Percentiles rank a stretch among this genome's conserved stretches.
Evolutionary conservation across 2,113 vertebrate species (phyloP).

Genomic region (Ophiodon elongatus): DNA sequence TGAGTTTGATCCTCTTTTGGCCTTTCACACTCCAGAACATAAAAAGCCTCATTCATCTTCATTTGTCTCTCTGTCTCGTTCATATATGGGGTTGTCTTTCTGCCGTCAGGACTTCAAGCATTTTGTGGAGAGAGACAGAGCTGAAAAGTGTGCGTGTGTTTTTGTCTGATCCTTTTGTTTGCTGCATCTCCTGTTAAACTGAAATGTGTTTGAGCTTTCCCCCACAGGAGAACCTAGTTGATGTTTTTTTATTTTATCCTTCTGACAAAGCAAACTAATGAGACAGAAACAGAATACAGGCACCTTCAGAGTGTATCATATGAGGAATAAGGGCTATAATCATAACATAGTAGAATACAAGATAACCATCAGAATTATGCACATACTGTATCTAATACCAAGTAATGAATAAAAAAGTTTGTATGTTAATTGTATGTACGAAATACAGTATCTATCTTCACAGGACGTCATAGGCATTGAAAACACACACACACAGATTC

Average conservation of each 20-base stretch:
- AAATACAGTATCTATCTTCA: neutral
- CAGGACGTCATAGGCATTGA: neutral
- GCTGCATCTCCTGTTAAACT: neutral
- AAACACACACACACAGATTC: slow-evolving; percentile 6
- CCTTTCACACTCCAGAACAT: slow-evolving; percentile 13
- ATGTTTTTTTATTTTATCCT: slow-evolving; percentile 40
- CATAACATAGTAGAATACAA: neutral
- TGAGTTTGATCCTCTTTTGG: slow-evolving; percentile 22
- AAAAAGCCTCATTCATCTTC: slow-evolving; percentile 31
- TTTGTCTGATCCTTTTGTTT: slow-evolving; percentile 3
- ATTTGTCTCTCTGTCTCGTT: slow-evolving; percentile 23
- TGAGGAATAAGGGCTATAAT: neutral
- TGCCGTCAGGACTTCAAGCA: slow-evolving; percentile 12
- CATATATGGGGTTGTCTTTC: slow-evolving; percentile 15
- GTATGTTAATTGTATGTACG: neutral
- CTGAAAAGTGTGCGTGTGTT: neutral
- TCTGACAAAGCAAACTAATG: slow-evolving; percentile 14
- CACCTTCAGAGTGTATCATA: neutral
- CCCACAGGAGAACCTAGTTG: neutral
- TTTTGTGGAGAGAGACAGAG: slow-evolving; percentile 16
- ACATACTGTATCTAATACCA: neutral
- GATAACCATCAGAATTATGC: neutral
- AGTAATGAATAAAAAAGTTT: neutral
- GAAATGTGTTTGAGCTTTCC: slow-evolving; percentile 17
- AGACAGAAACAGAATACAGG: neutral